A percentile compares a stretch with the other conserved stretches of the same genome.
These are phyloP conservation scores for Tapirus terrestris DNA, from an alignment of 2,113 vertebrate genomes.

Conservation along the genomic window DNA sequence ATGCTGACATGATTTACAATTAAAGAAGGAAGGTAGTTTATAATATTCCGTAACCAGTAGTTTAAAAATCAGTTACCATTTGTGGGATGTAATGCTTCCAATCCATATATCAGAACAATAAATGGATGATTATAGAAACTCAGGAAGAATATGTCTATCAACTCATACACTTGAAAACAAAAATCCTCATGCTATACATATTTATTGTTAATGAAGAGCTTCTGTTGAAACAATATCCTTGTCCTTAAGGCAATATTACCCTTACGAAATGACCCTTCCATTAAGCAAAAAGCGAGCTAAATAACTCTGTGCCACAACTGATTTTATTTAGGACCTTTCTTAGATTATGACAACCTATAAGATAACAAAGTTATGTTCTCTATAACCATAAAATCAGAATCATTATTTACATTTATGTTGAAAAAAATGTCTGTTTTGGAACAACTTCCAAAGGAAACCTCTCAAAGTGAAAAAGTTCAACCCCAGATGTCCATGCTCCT, in stretches of 20 bases:
- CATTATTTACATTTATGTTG: background rate
- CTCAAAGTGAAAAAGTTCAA: background rate
- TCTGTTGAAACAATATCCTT: constrained; percentile 16
- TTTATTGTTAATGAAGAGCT: background rate
- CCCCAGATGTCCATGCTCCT: too few relatives aligned
- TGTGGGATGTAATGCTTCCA: constrained; percentile 28
- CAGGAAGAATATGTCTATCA: constrained; percentile 26
- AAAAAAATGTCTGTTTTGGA: background rate
- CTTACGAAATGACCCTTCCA: background rate
- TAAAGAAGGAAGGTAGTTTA: constrained; percentile 42
- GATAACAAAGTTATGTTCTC: background rate
- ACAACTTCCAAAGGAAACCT: background rate
- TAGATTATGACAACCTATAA: background rate
- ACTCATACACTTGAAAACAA: background rate
- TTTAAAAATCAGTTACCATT: constrained; percentile 71
- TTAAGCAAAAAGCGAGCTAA: background rate
- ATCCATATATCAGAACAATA: constrained; percentile 45
- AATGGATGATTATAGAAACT: background rate
- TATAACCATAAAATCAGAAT: background rate
- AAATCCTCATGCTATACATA: background rate
- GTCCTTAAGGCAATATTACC: background rate
- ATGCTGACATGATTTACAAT: constrained; percentile 63
- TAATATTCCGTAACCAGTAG: constrained; percentile 44
- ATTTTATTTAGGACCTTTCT: background rate
- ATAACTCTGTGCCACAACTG: background rate